Percentiles rank a stretch among this genome's conserved stretches.
phyloP scores from a whole-genome alignment of 2,797 vertebrate genomes.

The Hapalemur alaotrensis region DNA sequence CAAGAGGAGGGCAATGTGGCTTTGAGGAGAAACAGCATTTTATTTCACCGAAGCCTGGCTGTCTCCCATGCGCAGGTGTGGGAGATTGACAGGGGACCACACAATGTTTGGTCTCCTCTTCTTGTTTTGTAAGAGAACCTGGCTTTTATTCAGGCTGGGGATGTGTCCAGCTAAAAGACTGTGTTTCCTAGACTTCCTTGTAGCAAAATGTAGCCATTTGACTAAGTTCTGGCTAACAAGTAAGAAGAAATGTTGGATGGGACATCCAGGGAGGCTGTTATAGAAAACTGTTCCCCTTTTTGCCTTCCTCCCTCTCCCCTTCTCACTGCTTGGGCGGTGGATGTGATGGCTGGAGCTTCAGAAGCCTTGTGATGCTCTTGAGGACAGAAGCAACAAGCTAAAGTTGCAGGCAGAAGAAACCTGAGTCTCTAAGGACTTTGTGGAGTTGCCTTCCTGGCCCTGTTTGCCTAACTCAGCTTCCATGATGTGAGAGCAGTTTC shows the following conservation, averaged over 20 bases:
- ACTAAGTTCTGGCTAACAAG: neutral
- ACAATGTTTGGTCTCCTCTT: neutral
- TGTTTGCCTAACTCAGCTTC: neutral
- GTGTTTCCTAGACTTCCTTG: neutral
- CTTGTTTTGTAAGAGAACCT: neutral
- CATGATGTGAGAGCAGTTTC: neutral
- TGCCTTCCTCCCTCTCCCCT: neutral
- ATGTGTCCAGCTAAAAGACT: neutral
- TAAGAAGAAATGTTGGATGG: neutral
- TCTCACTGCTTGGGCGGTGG: neutral
- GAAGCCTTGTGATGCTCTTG: neutral
- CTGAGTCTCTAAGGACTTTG: neutral
- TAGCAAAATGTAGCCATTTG: neutral
- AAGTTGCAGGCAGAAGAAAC: neutral
- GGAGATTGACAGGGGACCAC: neutral
- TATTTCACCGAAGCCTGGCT: neutral
- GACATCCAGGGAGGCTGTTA: neutral
- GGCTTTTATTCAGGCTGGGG: neutral
- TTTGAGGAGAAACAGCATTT: neutral
- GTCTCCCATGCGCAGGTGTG: neutral
- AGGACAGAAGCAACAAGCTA: neutral
- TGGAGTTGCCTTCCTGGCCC: neutral
- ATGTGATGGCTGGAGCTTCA: neutral
- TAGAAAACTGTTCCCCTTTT: neutral
- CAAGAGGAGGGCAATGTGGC: neutral